Base-by-base conservation (phyloP, 2,888 invertebrate species). In the Myathropa florea region DNA sequence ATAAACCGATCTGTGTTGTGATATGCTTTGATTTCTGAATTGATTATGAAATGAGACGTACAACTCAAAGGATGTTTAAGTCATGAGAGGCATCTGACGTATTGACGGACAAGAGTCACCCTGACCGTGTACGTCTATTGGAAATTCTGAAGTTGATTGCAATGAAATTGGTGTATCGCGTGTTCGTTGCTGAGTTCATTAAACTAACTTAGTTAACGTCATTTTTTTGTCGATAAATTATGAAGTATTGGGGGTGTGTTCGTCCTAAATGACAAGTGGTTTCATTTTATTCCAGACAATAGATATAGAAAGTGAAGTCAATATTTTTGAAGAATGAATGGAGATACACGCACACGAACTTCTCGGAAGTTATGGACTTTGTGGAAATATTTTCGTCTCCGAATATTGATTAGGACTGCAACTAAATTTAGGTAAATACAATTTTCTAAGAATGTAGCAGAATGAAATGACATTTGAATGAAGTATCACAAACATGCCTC, bases 1-100 rank as follows among this genome's bases (percentile, higher is more conserved):
- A 57, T 36, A 39, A 64, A 71, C 39, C 36, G 28, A 36, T 70
- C 36, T 39, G 57, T 57, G 39, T n/a, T n/a, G 55, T 21, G 70
- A 63, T 57, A 70, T 39, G 55, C 9, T 64, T 28, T 71, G 71
- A 78, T 64, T 78, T 57, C 36, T 23, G 3, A 30, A 59, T 63
- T 57, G 57, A 57, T 57, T 57, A 57, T 26, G 57, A 57, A 2
- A 57, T 57, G 46, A 46, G 46, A 7, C 18, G 18, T 46, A 7
- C 18, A 18, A 46, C 18, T 7, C 18, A 18, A 18, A 18, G 46
- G 46, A 18, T 6, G 2, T 14, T 14, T 18, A 4, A 60, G 60
- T 6, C 9, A n/a, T 12, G n/a, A 26, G 60, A 18, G 18, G 46
- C 46, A 46, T 18, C 46, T 18, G 46, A 46, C 46, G 46, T 46